These are phyloP conservation scores for Platanista minor DNA, from an alignment of 2,113 vertebrate species.

Conservation along the genomic window DNA sequence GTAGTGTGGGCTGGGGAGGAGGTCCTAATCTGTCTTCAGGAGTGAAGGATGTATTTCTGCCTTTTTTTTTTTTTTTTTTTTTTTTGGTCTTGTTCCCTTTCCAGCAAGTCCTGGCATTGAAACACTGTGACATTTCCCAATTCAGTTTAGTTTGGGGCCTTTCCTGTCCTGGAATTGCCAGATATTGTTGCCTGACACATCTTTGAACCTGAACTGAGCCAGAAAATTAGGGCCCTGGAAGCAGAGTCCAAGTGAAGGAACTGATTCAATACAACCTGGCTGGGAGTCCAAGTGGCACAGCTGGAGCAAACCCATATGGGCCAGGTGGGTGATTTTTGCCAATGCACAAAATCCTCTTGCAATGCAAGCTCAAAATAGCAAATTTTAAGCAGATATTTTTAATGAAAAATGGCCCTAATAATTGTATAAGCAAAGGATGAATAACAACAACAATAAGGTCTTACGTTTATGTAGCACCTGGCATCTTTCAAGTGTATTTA, in stretches of 20 bases:
- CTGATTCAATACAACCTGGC: not conserved
- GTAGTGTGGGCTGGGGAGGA: not conserved
- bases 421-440: not conserved
- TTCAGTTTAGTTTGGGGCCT: not conserved
- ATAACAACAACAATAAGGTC: not conserved
- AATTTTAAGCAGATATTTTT: not conserved
- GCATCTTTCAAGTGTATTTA: not conserved
- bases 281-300: not conserved
- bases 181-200: constrained; percentile 38
- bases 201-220: constrained; percentile 37
- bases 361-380: not conserved
- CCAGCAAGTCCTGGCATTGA: constrained; percentile 9
- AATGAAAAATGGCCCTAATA: not conserved
- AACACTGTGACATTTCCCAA: not conserved
- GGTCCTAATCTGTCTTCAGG: not conserved
- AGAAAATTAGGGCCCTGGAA: not conserved
- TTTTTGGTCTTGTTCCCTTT: not conserved
- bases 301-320: not conserved
- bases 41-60: not conserved
- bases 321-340: not conserved
- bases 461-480: not conserved
- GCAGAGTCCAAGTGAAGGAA: not conserved
- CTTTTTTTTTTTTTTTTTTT: not conserved
- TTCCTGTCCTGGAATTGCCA: constrained; percentile 8
- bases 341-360: not conserved